Evolutionary conservation across 2,797 vertebrate genomes (phyloP).

Genomic region (Percopsis omiscomaycus): DNA sequence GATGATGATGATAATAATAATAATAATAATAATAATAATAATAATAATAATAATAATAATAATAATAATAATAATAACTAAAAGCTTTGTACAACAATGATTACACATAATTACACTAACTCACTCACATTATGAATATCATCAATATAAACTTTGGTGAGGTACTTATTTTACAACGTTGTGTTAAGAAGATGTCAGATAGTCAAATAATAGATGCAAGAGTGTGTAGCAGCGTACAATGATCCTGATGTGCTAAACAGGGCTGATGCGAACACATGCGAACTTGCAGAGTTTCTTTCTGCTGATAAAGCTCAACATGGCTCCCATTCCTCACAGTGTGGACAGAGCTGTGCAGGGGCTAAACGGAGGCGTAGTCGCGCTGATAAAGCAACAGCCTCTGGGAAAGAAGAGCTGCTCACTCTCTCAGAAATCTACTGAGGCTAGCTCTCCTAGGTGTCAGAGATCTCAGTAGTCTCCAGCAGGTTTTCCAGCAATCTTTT

Average conservation of each 20-base stretch:
- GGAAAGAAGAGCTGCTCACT: constrained; percentile 14
- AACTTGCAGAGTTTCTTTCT: constrained; percentile 43
- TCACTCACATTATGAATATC: constrained; percentile 23
- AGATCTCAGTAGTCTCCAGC: constrained; percentile 33
- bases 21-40: too few species aligned
- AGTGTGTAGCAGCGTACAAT: constrained; percentile 41
- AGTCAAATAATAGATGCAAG: constrained; percentile 32
- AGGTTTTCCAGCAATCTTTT: constrained; percentile 27
- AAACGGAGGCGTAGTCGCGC: constrained; percentile 32
- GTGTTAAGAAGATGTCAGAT: constrained; percentile 31
- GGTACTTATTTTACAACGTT: constrained; percentile 31
- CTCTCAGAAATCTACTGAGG: constrained; percentile 42
- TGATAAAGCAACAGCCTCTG: constrained; percentile 33
- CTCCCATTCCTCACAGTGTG: constrained; percentile 37
- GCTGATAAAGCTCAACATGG: constrained; percentile 50
- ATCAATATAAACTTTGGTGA: constrained; percentile 25
- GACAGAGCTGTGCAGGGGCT: constrained; percentile 36
- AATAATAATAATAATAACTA: neutral
- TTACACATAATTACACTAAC: constrained; percentile 43
- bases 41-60: constrained; percentile 15
- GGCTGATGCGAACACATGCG: constrained; percentile 31
- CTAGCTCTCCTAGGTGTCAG: constrained; percentile 40
- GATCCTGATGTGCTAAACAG: constrained; percentile 40
- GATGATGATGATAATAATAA: too few species aligned
- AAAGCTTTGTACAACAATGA: constrained; percentile 39